Evolutionary conservation across 2,113 vertebrate species (phyloP), one percentile per base, ranked within the genome.

Genomic region (Eidolon helvum): DNA sequence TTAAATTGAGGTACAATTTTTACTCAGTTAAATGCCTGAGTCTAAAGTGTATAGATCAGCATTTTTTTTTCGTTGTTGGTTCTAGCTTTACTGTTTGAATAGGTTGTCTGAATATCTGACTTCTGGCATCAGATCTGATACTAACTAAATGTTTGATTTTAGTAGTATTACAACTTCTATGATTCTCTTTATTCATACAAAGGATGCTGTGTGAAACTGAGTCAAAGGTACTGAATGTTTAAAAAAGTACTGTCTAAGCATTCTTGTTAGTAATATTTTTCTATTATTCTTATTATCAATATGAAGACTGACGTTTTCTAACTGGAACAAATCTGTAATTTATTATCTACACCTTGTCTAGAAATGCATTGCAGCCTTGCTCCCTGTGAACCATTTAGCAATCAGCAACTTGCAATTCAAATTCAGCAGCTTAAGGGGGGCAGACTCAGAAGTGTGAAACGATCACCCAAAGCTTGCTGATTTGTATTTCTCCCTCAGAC

Each of bases 341-440:
- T 92, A 7, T 43, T 71, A 21, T 33, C 19, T 10, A 45, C 3
- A 7, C 15, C 50, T 88, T 94, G 43, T 26, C 28, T 19, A 55
- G 15, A 40, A 65, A 45, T 45, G 38, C 53, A 75, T 18, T 24
- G 48, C 18, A 87, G 18, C 15, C 28, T 74, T 63, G 40, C 15
- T 55, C 45, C 35, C 10, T 9, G 9, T 16, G 57, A 86, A 75
- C 11, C 80, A 92, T 84, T 95, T 63, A 84, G 75, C 74, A 92
- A 92, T 92, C 87, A 87, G 75, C 26, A 55, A 45, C 79, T 78
- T 57, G 38, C 1, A 50, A 33, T 68, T 96, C 87, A 79, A 79
- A 97, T 90, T 83, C 90, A 95, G 71, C 79, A 94, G 50, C 57
- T 95, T 94, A 0, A 63, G 57, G 48, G 66, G 59, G 53, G n/a